Evolutionary conservation across 2,888 invertebrate species (phyloP), one percentile per base, ranked within the genome.

Genomic region (Dorcus parallelipipedus): DNA sequence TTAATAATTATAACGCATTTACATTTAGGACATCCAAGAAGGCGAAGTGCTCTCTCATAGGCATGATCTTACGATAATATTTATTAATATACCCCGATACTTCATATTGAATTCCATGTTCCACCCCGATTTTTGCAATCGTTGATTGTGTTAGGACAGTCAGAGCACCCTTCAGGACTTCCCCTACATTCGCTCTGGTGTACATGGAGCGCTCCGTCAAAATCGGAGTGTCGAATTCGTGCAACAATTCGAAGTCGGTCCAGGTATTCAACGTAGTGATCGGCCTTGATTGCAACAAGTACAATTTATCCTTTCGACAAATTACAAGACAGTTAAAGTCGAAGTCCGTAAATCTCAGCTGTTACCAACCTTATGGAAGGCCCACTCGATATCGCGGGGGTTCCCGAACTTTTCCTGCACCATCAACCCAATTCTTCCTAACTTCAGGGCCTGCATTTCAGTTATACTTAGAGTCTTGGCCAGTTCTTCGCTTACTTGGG

Each of bases 311-410:
- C 83, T 85, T 70, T 52, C 78, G 73, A 51, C 39, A 56, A 14
- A 55, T 48, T 54, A 55, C 49, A 49, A 26, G 43, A 42, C 62
- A 47, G 43, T 9, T 20, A 4, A 42, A 20, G 20, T 20, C 20
- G 20, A 20, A 20, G 48, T 2, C 17, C 9, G 5, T 2, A 48
- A 17, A 48, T 39, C 14, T n/a, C 3, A 38, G 23, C n/a, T 3
- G 3, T 3, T 20, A 20, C 54, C 9, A 67, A 86, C 86, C 70
- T 84, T 78, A 59, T 74, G 76, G 43, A 90, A 75, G 8, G 91
- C 91, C 89, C 92, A 94, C 76, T 94, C 93, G 54, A 94, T 85
- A 71, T 93, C 93, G 64, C 90, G 81, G 0, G 88, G 84, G 2
- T 83, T 82, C 0, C 87, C 89, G 79, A 88, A 91, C 14, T 83